Base-by-base conservation (phyloP, 2,797 vertebrate species). In the Myotis daubentonii region DNA sequence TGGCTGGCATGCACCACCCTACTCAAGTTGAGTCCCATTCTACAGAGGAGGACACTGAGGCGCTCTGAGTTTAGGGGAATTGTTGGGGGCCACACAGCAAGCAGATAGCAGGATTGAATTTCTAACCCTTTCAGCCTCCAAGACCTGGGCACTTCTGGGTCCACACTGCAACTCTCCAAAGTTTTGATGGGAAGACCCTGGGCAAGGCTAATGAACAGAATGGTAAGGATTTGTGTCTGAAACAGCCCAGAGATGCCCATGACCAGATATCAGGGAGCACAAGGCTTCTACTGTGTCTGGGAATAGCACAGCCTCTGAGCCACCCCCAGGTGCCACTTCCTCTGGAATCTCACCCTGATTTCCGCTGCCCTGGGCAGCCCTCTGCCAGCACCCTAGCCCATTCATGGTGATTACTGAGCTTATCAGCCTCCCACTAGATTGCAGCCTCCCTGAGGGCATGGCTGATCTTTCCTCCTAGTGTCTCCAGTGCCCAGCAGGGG, bases 1-100 rank as follows among this genome's bases (percentile, higher is more conserved):
- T 0, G 16, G 12, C 36, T 30, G 10, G 5, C 5, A 0, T 1
- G 33, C 20, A 3, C 66, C 71, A 0, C 9, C n/a, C 10, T 17
- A 0, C 41, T 51, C 28, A 0, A 0, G 6, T 30, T 17, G 41
- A 23, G 17, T 66, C 75, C 75, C 87, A 10, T 80, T 91, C 85
- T 38, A 44, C 57, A 76, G 83, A 92, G 65, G 60, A 66, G 28
- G 41, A 80, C 51, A 82, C 23, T 36, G 92, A 89, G 66, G 53
- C 76, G 57, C 22, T 30, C 5, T 53, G 51, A 23, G 33, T 28
- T 13, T 4, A 6, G 16, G 44, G 41, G 28, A 57, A n/a, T 10
- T 8, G 7, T 23, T 23, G n/a, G 44, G 71, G 38, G 33, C 53
- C 68, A 62, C 60, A 36, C 4, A n/a, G 23, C n/a, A 66, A 71